These are phyloP conservation scores for Calyptomena viridis DNA, from an alignment of 2,113 vertebrate species.

Conservation along the genomic window DNA sequence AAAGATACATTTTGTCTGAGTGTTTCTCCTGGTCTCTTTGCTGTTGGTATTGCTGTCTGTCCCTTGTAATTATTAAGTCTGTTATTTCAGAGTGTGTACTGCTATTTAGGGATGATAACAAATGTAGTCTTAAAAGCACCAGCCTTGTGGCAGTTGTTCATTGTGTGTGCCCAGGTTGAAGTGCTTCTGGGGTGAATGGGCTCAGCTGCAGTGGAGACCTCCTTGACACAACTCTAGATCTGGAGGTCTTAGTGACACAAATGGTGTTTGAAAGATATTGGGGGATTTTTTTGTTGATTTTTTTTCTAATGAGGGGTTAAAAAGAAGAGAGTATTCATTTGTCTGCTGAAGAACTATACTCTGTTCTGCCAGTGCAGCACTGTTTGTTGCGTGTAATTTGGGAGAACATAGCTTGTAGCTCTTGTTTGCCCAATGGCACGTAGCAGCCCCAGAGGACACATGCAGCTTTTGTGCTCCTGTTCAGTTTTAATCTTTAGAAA, in stretches of 20 bases:
- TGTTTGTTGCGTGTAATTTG: neutral
- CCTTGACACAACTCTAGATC: rapidly evolving
- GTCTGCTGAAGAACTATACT: neutral
- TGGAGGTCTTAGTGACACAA: neutral
- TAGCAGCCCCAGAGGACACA: neutral
- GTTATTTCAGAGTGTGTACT: neutral
- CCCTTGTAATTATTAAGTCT: neutral
- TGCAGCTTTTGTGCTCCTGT: neutral
- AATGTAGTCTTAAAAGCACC: neutral
- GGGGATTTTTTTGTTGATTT: neutral
- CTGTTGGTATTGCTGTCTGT: neutral
- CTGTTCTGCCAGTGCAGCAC: neutral
- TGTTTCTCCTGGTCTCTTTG: neutral
- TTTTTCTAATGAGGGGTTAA: neutral
- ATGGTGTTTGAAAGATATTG: neutral
- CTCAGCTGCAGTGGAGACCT: neutral
- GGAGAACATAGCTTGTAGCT: neutral
- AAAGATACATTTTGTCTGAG: neutral
- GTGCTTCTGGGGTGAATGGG: neutral
- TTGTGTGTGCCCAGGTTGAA: neutral
- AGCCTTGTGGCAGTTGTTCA: neutral
- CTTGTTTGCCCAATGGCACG: neutral
- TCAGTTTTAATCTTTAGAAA: slow-evolving; percentile 33
- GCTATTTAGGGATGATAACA: rapidly evolving
- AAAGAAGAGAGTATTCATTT: neutral